Conservation (phyloP, 2,797 vertebrate genomes). For the Phylloscopus collybita region DNA sequence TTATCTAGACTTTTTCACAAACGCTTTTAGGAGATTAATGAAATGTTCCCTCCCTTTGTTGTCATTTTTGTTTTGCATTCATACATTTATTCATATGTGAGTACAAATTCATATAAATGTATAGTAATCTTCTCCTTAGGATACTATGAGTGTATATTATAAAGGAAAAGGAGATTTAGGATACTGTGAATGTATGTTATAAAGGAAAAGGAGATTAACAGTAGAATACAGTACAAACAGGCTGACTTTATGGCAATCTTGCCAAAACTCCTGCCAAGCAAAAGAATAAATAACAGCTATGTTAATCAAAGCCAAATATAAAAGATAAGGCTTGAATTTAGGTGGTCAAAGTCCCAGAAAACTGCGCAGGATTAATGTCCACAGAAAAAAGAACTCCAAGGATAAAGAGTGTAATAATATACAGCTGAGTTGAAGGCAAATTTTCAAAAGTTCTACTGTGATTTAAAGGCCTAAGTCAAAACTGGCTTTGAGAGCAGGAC, state of each 20-base stretch:
- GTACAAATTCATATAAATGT: not conserved
- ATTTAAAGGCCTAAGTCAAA: not conserved
- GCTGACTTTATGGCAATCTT: not conserved
- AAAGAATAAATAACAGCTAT: constrained; percentile 29
- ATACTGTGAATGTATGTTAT: not conserved
- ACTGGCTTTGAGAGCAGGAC: not conserved
- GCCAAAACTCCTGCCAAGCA: constrained; percentile 24
- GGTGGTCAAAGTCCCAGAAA: constrained; percentile 43
- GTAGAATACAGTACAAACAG: not conserved
- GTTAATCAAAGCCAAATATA: constrained; percentile 55
- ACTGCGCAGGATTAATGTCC: not conserved
- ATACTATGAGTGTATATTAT: not conserved
- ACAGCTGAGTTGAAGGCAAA: not conserved
- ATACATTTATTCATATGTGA: not conserved
- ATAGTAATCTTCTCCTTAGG: not conserved
- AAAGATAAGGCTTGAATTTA: constrained; percentile 42
- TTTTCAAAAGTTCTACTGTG: not conserved
- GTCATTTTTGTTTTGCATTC: not conserved
- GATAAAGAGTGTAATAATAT: not conserved
- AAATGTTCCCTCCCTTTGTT: constrained; percentile 10
- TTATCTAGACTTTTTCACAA: constrained; percentile 23
- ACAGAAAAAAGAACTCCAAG: not conserved
- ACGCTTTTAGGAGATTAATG: not conserved
- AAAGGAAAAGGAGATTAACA: constrained; percentile 12
- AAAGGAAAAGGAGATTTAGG: constrained; percentile 32